Evolutionary conservation across 2,888 invertebrate genomes (phyloP).

Genomic region (Tortrix viridana): DNA sequence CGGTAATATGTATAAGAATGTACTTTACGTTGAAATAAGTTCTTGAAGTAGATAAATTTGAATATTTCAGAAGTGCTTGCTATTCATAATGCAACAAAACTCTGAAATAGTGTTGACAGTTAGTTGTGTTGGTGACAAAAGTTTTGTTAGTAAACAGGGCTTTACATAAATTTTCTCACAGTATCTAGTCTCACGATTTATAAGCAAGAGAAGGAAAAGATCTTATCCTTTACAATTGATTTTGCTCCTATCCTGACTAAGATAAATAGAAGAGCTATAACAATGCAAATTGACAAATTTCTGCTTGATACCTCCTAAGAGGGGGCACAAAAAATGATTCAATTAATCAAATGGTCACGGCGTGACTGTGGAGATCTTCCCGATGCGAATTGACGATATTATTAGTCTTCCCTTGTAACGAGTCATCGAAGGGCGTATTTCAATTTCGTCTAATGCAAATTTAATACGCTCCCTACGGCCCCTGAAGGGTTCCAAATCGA

Average conservation of each 20-base stretch:
- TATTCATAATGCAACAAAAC: too few species aligned
- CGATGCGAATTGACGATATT: slow-evolving; percentile 76
- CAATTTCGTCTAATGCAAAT: slow-evolving; percentile 83
- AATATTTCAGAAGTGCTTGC: too few species aligned
- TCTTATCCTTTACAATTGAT: slow-evolving; percentile 8
- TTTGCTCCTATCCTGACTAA: slow-evolving; percentile 15
- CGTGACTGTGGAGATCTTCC: slow-evolving; percentile 74
- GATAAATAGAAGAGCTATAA: slow-evolving; percentile 41
- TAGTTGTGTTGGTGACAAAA: too few species aligned
- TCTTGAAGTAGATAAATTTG: too few species aligned
- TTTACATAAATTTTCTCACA: too few species aligned
- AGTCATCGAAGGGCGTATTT: slow-evolving; percentile 81
- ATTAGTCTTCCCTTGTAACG: slow-evolving; percentile 78
- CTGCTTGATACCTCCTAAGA: slow-evolving; percentile 46
- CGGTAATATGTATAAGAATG: too few species aligned
- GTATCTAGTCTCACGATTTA: slow-evolving; percentile 1
- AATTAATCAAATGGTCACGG: slow-evolving; percentile 81
- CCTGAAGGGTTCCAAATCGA: slow-evolving; percentile 71
- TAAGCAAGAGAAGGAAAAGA: neutral
- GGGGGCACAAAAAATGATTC: slow-evolving; percentile 73
- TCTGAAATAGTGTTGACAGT: too few species aligned
- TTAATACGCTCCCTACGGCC: slow-evolving; percentile 77
- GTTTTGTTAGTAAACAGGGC: too few species aligned
- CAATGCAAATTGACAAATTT: slow-evolving; percentile 54
- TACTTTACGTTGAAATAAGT: too few species aligned